These are phyloP conservation scores for Mobula hypostoma DNA, from an alignment of 2,113 vertebrate genomes.

Conservation along the genomic window DNA sequence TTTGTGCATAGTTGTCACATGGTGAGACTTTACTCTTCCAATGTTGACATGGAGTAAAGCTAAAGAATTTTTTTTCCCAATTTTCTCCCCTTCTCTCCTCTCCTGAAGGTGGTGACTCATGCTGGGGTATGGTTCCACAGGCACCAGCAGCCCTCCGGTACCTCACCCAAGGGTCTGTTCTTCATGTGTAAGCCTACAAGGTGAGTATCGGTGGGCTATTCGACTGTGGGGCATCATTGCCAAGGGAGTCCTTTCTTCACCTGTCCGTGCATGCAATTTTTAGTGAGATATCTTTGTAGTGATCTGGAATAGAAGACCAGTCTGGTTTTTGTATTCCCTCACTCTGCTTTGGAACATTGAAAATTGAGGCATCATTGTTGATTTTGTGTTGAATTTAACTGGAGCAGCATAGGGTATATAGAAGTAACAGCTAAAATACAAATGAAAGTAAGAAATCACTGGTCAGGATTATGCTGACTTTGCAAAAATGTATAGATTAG, in stretches of 20 bases:
- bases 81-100: slow-evolving; percentile 33
- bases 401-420: background rate
- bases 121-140: slow-evolving; percentile 35
- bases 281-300: slow-evolving; percentile 5
- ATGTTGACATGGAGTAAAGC: slow-evolving; percentile 33
- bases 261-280: slow-evolving; percentile 20
- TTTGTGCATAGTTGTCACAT: slow-evolving; percentile 23
- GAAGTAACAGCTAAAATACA: background rate
- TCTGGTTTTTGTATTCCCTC: background rate
- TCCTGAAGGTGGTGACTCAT: slow-evolving; percentile 35
- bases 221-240: slow-evolving; percentile 29
- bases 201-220: slow-evolving; percentile 35
- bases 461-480: background rate
- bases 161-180: slow-evolving; percentile 30
- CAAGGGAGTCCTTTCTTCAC: slow-evolving; percentile 25
- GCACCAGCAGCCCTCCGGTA: slow-evolving; percentile 33
- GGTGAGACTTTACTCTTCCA: slow-evolving; percentile 33
- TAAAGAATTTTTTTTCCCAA: slow-evolving; percentile 32
- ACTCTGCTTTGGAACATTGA: background rate
- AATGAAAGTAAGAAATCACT: background rate
- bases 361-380: background rate
- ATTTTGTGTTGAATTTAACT: background rate
- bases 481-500: background rate
- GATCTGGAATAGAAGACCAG: background rate
- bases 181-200: slow-evolving; percentile 28